Evolutionary conservation across 1,140 invertebrate genomes (phyloP).

Genomic region (Drosophila paulistorum): DNA sequence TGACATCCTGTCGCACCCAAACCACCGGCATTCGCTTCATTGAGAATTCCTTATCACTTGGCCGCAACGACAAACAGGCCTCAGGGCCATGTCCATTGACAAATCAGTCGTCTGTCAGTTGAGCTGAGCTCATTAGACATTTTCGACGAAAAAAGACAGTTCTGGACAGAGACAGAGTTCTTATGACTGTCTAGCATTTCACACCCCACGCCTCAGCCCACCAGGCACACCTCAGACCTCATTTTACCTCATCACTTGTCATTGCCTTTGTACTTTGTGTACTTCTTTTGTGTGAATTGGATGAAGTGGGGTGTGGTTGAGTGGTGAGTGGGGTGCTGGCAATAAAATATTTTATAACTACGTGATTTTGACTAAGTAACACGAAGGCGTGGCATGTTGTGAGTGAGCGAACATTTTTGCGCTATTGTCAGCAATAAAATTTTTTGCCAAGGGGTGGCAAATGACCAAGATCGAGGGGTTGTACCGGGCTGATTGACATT

Average conservation of each 20-base stretch:
- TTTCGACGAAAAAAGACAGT: constrained; percentile 41
- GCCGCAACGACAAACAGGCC: constrained; percentile 42
- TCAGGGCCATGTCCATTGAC: constrained; percentile 54
- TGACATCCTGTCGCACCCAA: constrained; percentile 4
- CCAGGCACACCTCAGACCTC: constrained; percentile 17
- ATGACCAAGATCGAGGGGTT: constrained; percentile 16
- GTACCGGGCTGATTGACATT: constrained; percentile 59
- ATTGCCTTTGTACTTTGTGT: constrained; percentile 56
- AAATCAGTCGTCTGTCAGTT: constrained; percentile 61
- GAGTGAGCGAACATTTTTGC: constrained; percentile 38
- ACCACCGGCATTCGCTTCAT: background rate
- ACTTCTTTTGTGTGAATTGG: constrained; percentile 41
- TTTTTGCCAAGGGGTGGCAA: constrained; percentile 51
- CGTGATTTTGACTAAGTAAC: constrained; percentile 74
- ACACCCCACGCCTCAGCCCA: constrained; percentile 8
- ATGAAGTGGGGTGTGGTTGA: background rate
- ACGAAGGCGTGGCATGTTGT: constrained; percentile 28
- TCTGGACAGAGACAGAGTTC: constrained; percentile 14
- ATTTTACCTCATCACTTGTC: constrained; percentile 43
- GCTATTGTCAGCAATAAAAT: constrained; percentile 75
- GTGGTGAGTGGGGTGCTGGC: constrained; percentile 7
- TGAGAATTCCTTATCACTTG: constrained; percentile 41
- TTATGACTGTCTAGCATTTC: constrained; percentile 14
- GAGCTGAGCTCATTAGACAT: constrained; percentile 72
- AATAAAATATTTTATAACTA: constrained; percentile 75